A percentile compares a stretch with the other conserved stretches of the same genome.
Conservation (phyloP, 2,113 vertebrate species). For the Varanus komodoensis region DNA sequence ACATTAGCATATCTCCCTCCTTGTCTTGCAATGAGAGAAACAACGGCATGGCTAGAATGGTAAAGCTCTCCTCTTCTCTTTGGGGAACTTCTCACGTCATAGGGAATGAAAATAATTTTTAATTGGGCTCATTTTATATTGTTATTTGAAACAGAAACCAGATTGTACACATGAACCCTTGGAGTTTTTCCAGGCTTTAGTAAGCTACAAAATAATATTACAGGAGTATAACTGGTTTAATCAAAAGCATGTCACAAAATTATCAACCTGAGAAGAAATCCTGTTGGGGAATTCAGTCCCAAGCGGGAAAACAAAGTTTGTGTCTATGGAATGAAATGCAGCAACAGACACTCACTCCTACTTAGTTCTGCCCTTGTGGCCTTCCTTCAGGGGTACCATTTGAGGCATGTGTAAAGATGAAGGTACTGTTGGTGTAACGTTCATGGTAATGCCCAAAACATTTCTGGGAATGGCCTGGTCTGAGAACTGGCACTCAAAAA, state of each 20-base stretch:
- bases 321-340: constrained; percentile 67
- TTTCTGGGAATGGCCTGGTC: background rate
- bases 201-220: constrained; percentile 74
- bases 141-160: constrained; percentile 65
- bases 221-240: constrained; percentile 75
- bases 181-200: constrained; percentile 67
- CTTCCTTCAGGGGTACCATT: constrained; percentile 2
- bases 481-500: too few relatives aligned
- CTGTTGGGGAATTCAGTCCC: constrained; percentile 70
- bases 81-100: constrained; percentile 62
- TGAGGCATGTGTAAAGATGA: background rate
- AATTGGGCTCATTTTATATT: constrained; percentile 62
- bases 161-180: constrained; percentile 64
- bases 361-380: constrained; percentile 23
- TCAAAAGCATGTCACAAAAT: constrained; percentile 80
- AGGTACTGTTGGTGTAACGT: background rate
- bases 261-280: constrained; percentile 66
- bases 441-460: background rate
- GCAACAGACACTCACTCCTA: constrained; percentile 35
- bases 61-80: constrained; percentile 54
- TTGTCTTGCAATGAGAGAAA: constrained; percentile 25
- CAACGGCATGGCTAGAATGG: constrained; percentile 53
- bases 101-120: constrained; percentile 66
- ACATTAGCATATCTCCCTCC: constrained; percentile 52
- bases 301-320: constrained; percentile 70